These are phyloP conservation scores for Proisotoma minuta DNA, from an alignment of 2,888 invertebrate genomes.

Conservation along the genomic window DNA sequence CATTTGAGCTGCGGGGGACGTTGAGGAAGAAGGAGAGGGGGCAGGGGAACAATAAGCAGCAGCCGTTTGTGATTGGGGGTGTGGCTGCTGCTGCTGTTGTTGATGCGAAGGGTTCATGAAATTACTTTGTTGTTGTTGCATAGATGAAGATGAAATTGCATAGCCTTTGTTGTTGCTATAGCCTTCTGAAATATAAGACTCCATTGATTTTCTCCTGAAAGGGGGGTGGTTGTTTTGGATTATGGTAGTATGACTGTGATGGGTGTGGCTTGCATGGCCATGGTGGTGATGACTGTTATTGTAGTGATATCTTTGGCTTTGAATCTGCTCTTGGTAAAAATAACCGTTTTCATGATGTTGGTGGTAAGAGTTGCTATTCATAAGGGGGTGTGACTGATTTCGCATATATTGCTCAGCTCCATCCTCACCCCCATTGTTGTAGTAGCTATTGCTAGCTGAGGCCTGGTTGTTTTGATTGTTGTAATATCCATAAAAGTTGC, in stretches of 20 bases:
- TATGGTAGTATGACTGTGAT: conserved; percentile 25
- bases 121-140: too few species aligned
- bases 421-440: neutral
- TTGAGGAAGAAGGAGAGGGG: conserved; percentile 6
- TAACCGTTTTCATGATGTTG: conserved; percentile 2
- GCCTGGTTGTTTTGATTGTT: neutral
- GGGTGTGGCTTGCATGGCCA: conserved; percentile 9
- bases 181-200: conserved; percentile 45
- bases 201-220: conserved; percentile 45
- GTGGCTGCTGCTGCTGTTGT: conserved; percentile 14
- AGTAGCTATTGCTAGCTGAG: too few species aligned
- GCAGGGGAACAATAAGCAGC: conserved; percentile 12
- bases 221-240: conserved; percentile 26
- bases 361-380: conserved; percentile 6
- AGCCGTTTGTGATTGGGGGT: conserved; percentile 5
- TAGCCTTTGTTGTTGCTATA: conserved; percentile 40
- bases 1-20: neutral
- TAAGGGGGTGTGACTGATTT: too few species aligned
- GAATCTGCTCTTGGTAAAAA: too few species aligned
- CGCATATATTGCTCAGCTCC: neutral
- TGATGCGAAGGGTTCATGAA: conserved; percentile 8
- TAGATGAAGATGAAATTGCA: conserved; percentile 16
- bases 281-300: conserved; percentile 8
- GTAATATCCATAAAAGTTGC: neutral
- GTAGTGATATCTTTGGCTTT: too few species aligned